Base-by-base conservation (phyloP, 2,797 vertebrate genomes). In the Cossypha heuglini region DNA sequence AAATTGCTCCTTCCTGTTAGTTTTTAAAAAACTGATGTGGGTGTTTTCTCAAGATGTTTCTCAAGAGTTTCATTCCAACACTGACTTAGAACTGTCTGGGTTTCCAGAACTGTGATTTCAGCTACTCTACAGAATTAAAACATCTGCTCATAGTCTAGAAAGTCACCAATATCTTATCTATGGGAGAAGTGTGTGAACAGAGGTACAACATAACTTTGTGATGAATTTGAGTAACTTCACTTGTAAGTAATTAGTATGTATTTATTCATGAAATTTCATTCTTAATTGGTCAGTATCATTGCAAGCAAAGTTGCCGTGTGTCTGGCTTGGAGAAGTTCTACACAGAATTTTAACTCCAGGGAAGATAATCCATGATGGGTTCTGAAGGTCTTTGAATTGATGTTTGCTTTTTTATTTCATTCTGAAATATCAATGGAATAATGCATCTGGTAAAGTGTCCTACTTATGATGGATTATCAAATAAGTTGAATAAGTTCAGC, bases 151-250 rank as follows among this genome's bases (percentile, higher is more conserved):
- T 11, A n/a, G 19, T 67, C 5, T 6, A 33, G 57, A 26, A 69
- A 71, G n/a, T 52, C 64, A 9, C 40, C 18, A 13, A 12, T 3
- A 6, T 73, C 4, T 0, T 46, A 10, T 6, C 14, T 28, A 0
- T 11, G 33, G 55, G 26, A 64, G 15, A 33, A 33, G 16, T 4
- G 16, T 9, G 4, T 37, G 35, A 71, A 57, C 57, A 49, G 57
- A 79, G 13, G 2, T 75, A 14, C 6, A 51, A 3, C 0, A 0
- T 55, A 55, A 42, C 18, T 75, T 68, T 29, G 2, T 54, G 24
- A 28, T 33, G 7, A 62, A 26, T 59, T 66, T 80, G 42, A 19
- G 20, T 43, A 59, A 51, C 25, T 62, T 40, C 11, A 48, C 31
- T 33, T 80, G 11, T 28, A n/a, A 48, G 16, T 62, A 69, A 24